Evolutionary conservation across 2,113 vertebrate genomes (phyloP), one percentile per base, ranked within the genome.

Genomic region (Nerophis lumbriciformis): DNA sequence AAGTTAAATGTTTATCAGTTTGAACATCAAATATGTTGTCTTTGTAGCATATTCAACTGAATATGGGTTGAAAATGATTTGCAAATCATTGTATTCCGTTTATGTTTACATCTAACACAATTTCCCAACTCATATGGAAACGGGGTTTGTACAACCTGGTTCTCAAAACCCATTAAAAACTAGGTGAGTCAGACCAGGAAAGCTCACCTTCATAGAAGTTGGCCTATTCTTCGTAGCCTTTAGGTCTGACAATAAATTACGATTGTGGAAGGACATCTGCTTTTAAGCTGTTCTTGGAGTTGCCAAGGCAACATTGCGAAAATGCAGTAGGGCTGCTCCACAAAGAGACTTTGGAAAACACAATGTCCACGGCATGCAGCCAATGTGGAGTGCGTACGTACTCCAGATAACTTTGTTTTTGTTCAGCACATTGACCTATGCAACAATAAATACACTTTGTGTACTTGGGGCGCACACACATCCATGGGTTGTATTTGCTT

Each of bases 371-470:
- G 48, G 47, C 48, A 61, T 61, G 55, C 36, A 48, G 63, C 42
- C 39, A n/a, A 49, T 16, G 50, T 47, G 42, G 48, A 53, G 44
- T 53, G 51, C 37, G n/a, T 15, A 56, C 57, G 9, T 37, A 57
- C 49, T 61, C 68, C 47, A 56, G 73, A 75, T 53, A 68, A 75
- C 35, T 28, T 72, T 77, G 53, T 71, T 79, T 65, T 51, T 15
- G 53, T 66, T 21, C 67, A 53, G 54, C 61, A 63, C 59, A 69
- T 71, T 42, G 2, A 65, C 63, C 66, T 66, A 36, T 57, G 48
- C 35, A 11, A 52, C 38, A 48, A 16, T 63, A 72, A 78, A 64
- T 59, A 6, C 44, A 48, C 36, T 68, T 39, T 4, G 60, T 51
- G 16, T 61, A 8, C 38, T 57, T 68, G 12, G 59, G 37, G 10